Conservation (phyloP, 2,888 invertebrate genomes). For the Melieria crassipennis region DNA sequence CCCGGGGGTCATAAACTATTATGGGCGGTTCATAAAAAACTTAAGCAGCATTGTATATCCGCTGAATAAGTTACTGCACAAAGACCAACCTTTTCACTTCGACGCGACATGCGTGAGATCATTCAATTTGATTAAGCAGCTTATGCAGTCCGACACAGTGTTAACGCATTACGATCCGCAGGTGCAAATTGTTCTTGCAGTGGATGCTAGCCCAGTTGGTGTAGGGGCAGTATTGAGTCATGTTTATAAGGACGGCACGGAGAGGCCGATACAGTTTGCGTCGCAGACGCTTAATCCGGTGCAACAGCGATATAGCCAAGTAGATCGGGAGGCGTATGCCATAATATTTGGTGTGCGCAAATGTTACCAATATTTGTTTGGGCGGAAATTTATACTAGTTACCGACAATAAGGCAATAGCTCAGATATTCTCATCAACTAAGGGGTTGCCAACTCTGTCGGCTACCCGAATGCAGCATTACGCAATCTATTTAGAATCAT, state of each 20-base stretch:
- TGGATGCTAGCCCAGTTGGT: constrained; percentile 48
- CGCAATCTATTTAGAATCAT: constrained; percentile 29
- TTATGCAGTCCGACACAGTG: constrained; percentile 45
- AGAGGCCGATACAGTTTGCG: constrained; percentile 57
- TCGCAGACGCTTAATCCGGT: constrained; percentile 48
- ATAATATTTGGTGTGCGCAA: constrained; percentile 57
- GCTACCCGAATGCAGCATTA: constrained; percentile 41
- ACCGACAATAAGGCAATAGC: constrained; percentile 47
- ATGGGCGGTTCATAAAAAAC: constrained; percentile 53
- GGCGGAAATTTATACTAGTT: constrained; percentile 56
- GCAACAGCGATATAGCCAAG: constrained; percentile 28
- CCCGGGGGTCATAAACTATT: constrained; percentile 52
- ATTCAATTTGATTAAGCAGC: constrained; percentile 47
- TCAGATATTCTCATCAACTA: constrained; percentile 40
- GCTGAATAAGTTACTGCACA: constrained; percentile 48
- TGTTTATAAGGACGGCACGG: constrained; percentile 20
- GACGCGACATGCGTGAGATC: constrained; percentile 42
- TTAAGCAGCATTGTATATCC: constrained; percentile 49
- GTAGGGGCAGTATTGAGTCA: constrained; percentile 57
- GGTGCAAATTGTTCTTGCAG: constrained; percentile 49
- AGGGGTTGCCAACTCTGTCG: constrained; percentile 39
- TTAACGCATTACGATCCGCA: constrained; percentile 50
- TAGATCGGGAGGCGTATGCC: constrained; percentile 50
- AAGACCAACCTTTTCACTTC: constrained; percentile 48
- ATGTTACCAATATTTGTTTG: constrained; percentile 62